Conservation (phyloP, 2,888 invertebrate genomes). For the Callinectes sapidus region DNA sequence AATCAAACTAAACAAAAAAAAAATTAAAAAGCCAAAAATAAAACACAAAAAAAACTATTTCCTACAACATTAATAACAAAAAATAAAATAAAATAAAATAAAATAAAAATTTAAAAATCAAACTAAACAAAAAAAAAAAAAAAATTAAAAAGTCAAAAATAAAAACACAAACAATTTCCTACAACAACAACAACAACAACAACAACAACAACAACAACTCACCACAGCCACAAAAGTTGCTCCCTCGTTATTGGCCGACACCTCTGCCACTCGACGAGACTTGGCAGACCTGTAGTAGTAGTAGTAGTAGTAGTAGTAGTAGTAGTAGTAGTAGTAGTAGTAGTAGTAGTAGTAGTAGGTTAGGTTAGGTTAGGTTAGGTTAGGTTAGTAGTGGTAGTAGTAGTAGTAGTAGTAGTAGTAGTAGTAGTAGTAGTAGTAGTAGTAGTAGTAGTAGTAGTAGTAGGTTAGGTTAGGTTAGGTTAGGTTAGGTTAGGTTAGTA, state of each 20-base stretch:
- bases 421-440: not conserved
- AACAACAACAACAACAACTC: not conserved
- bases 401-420: not conserved
- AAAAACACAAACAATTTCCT: too few species aligned
- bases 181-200: not conserved
- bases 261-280: not conserved
- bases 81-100: too few species aligned
- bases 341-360: not conserved
- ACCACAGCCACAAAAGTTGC: constrained; percentile 10
- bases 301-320: constrained; percentile 21
- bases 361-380: too few species aligned
- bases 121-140: too few species aligned
- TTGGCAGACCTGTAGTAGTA: not conserved
- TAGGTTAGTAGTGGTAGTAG: not conserved
- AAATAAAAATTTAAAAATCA: too few species aligned
- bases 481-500: too few species aligned
- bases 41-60: too few species aligned
- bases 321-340: not conserved
- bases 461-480: too few species aligned
- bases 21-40: too few species aligned
- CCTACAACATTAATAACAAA: too few species aligned
- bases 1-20: too few species aligned
- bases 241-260: not conserved
- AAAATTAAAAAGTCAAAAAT: too few species aligned
- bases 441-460: not conserved